Base-by-base conservation (phyloP, 2,888 invertebrate genomes). In the Dolichomitus sp. region DNA sequence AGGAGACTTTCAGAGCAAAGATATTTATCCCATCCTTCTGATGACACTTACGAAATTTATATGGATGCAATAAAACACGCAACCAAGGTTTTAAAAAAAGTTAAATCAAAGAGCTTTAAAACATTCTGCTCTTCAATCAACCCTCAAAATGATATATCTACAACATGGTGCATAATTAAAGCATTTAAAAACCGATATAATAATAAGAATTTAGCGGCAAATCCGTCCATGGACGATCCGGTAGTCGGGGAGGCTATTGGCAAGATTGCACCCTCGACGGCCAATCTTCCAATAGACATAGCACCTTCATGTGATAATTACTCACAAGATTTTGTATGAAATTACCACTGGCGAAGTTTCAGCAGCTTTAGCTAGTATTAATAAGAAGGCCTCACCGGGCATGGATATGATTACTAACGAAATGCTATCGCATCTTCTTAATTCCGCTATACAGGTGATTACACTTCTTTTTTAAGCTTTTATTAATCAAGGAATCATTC, bases 81-180 rank as follows among this genome's bases (percentile, higher is more conserved):
- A 0, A 50, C 11, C 7, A 50, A 66, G 33, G 30, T 30, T 4
- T 30, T 66, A 9, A 66, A 50, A 17, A 50, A 66, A 30, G 17
- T 14, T 17, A 66, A 66, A 50, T 2, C 7, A 2, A n/a, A 27
- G 1, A 17, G 50, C 33, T 66, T 66, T 7, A 50, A 66, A 66
- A 66, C 48, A 50, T 66, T 50, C 2, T 50, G 66, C 17, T n/a
- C 48, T 9, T 17, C 66, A 0, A 7, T 66, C 0, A 50, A 50
- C 11, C 66, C 66, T 0, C 66, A 66, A 66, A n/a, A n/a, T 23
- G 17, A 66, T 50, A 17, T 66, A n/a, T 14, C 48, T 17, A 66
- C 48, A 33, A 66, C 66, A 0, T 66, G 66, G 66, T n/a, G n/a
- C n/a, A 48, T 50, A 0, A 66, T 50, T 3, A 66, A 66, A 50